Conservation (phyloP, 2,797 vertebrate species). For the Karalla daura region DNA sequence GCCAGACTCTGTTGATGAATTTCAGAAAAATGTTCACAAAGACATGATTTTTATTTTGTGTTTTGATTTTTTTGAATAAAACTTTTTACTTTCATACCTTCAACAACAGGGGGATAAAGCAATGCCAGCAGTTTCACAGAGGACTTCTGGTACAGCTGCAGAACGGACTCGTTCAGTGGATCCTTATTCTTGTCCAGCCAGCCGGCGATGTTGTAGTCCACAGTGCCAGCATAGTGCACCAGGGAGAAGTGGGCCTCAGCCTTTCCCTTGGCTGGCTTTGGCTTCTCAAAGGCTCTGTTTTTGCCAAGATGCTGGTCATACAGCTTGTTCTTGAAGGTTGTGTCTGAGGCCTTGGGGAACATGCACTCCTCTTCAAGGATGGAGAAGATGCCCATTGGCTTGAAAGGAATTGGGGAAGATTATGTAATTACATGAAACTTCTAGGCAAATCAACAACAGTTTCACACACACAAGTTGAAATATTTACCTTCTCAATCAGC, state of each 20-base stretch:
- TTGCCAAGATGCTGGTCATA: conserved; percentile 93
- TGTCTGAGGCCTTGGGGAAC: conserved; percentile 89
- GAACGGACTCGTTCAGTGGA: conserved; percentile 90
- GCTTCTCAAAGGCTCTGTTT: conserved; percentile 88
- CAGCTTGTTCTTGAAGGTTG: conserved; percentile 90
- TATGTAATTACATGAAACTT: not conserved
- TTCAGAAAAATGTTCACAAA: too few species aligned
- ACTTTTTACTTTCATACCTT: too few species aligned
- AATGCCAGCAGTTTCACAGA: conserved; percentile 84
- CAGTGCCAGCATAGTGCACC: conserved; percentile 91
- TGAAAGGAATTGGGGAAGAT: not conserved
- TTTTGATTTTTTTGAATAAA: too few species aligned
- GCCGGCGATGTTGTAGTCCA: conserved; percentile 90
- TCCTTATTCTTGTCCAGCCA: conserved; percentile 97
- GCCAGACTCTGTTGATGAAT: too few species aligned
- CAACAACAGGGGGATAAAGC: too few species aligned
- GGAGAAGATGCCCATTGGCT: conserved; percentile 80
- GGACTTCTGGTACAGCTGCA: conserved; percentile 89
- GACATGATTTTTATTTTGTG: too few species aligned
- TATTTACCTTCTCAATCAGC: conserved; percentile 90
- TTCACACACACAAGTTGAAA: too few species aligned
- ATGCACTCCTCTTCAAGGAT: conserved; percentile 93
- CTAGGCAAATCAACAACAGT: not conserved
- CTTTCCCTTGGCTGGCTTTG: conserved; percentile 88
- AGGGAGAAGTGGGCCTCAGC: conserved; percentile 89